phyloP scores from a whole-genome alignment of 2,888 invertebrate species.

The Ectemnius continuus region DNA sequence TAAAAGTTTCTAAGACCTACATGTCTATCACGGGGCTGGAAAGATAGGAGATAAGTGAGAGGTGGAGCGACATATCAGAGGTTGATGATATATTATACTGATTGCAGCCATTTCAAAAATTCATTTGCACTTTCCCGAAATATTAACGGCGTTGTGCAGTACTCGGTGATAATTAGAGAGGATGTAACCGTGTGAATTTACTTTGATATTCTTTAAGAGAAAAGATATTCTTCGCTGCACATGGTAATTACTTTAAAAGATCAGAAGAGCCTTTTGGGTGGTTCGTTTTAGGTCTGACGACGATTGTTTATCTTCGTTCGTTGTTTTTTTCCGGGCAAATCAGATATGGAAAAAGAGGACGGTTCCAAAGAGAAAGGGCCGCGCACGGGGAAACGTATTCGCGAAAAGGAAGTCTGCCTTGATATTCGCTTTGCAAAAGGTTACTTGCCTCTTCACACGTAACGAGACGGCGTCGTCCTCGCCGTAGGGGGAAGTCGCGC shows the following conservation, averaged over 20 bases:
- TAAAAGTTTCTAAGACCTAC: no score
- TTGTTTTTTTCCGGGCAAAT: conserved; percentile 29
- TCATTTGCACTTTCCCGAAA: no score
- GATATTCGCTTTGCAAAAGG: conserved; percentile 44
- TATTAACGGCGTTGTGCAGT: neutral
- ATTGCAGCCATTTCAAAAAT: no score
- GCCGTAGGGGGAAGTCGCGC: conserved; percentile 40
- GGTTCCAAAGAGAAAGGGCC: conserved; percentile 22
- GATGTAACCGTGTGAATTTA: neutral
- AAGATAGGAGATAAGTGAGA: no score
- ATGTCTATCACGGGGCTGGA: no score
- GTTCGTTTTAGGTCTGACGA: conserved; percentile 1
- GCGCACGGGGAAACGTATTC: conserved; percentile 36
- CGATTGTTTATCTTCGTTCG: conserved; percentile 15
- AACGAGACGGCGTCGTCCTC: conserved; percentile 47
- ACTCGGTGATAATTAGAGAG: neutral
- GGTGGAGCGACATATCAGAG: no score
- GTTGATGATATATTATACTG: no score
- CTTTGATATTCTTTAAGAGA: conserved; percentile 1
- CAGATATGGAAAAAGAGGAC: conserved; percentile 31
- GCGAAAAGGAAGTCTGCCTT: conserved; percentile 37
- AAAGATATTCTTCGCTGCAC: neutral
- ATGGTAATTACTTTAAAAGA: conserved; percentile 7
- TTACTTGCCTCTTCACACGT: conserved; percentile 49
- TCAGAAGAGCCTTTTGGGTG: neutral